Evolutionary conservation across 2,113 vertebrate species (phyloP).

Genomic region (Petrocephalus microphthalmus): DNA sequence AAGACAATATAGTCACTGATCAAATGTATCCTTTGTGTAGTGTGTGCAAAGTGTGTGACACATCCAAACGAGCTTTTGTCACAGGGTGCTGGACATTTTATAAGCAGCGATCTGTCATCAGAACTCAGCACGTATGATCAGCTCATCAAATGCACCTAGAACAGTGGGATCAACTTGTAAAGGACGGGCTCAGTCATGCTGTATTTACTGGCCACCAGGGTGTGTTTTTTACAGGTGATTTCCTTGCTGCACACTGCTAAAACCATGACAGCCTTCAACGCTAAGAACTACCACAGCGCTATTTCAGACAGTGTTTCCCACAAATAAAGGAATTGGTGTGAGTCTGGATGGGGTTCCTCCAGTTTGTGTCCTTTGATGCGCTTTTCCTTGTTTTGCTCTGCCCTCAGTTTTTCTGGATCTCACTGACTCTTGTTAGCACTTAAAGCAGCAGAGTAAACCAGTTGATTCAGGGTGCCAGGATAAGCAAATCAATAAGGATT

Average conservation of each 20-base stretch:
- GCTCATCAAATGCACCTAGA: conserved; percentile 30
- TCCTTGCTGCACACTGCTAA: background rate
- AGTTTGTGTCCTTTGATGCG: background rate
- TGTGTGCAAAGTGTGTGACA: conserved; percentile 33
- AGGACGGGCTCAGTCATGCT: background rate
- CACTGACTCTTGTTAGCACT: background rate
- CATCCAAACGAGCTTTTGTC: conserved; percentile 25
- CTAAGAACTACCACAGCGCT: background rate
- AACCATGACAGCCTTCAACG: background rate
- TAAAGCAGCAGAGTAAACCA: background rate
- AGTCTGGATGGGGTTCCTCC: background rate
- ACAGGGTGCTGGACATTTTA: conserved; percentile 35
- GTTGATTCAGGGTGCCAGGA: background rate
- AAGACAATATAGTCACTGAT: conserved; percentile 37
- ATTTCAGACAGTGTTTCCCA: background rate
- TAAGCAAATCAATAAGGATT: background rate
- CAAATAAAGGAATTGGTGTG: background rate
- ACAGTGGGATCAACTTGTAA: conserved; percentile 12
- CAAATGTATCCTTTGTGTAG: conserved; percentile 11
- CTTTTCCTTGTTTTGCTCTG: background rate
- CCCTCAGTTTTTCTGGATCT: background rate
- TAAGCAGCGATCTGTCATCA: conserved; percentile 24
- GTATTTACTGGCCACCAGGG: background rate
- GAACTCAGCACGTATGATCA: conserved; percentile 20
- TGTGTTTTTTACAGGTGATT: background rate